These are phyloP conservation scores for Acromyrmex charruanus DNA, from an alignment of 1,140 invertebrate genomes.

Conservation along the genomic window DNA sequence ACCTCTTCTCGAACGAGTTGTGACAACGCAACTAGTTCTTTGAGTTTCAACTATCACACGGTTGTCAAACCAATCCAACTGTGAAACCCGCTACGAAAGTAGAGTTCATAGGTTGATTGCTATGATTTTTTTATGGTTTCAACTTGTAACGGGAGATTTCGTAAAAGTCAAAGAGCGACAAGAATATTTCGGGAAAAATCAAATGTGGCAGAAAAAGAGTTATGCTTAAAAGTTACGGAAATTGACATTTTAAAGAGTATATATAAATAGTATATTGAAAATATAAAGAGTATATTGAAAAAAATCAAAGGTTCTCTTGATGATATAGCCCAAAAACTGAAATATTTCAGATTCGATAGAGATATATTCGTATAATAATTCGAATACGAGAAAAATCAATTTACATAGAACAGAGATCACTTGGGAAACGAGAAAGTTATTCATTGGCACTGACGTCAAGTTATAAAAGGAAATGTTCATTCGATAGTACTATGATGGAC, in stretches of 20 bases:
- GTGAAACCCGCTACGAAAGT: background rate
- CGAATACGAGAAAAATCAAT: background rate
- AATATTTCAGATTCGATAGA: background rate
- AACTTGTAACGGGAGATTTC: background rate
- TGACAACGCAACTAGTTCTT: slow-evolving; percentile 20
- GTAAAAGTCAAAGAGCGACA: background rate
- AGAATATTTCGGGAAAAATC: background rate
- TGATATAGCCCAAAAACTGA: background rate
- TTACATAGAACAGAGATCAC: slow-evolving; percentile 4
- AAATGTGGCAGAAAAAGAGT: background rate
- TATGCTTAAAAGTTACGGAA: background rate
- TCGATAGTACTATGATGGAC: slow-evolving; percentile 23
- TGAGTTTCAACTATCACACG: slow-evolving; percentile 19
- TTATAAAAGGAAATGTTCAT: slow-evolving; percentile 33
- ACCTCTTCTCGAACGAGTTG: slow-evolving; percentile 18
- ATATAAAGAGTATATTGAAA: background rate
- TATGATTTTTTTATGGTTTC: background rate
- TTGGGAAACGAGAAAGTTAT: slow-evolving; percentile 22
- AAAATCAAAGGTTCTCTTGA: background rate
- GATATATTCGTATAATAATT: slow-evolving; percentile 24
- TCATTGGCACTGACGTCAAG: slow-evolving; percentile 9
- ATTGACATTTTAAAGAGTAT: background rate
- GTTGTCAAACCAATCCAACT: background rate
- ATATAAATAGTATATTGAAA: too few species aligned
- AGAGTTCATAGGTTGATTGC: background rate